Conservation (phyloP, 2,113 vertebrate species). For the Rynchops niger region DNA sequence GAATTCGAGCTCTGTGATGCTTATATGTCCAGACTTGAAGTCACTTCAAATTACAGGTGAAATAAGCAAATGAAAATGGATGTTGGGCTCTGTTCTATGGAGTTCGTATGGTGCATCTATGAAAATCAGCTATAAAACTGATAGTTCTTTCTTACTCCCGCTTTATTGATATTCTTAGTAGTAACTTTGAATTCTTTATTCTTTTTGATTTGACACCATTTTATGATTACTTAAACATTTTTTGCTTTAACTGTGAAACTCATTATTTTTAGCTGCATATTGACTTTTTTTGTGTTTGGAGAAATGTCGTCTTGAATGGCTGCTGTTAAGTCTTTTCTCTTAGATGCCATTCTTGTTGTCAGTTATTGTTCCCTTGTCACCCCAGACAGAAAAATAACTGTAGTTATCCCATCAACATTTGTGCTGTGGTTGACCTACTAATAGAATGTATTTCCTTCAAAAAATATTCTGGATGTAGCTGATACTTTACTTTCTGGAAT, state of each 20-base stretch:
- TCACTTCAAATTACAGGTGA: not conserved
- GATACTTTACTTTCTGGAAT: not conserved
- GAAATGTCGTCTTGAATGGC: conserved; percentile 19
- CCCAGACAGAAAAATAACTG: conserved; percentile 35
- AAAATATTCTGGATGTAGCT: not conserved
- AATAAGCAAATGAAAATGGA: not conserved
- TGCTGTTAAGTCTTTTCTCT: conserved; percentile 9
- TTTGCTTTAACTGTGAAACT: not conserved
- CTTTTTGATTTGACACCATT: not conserved
- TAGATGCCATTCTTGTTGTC: not conserved
- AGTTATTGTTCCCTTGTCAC: conserved; percentile 12
- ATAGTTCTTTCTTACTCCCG: not conserved
- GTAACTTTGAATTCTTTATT: not conserved
- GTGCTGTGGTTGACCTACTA: not conserved
- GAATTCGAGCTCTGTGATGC: not conserved
- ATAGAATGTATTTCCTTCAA: not conserved
- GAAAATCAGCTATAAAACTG: not conserved
- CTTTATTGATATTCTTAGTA: not conserved
- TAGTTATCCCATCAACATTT: conserved; percentile 38
- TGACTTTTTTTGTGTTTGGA: not conserved
- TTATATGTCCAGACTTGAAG: not conserved
- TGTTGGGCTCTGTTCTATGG: not conserved
- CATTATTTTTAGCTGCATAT: conserved; percentile 22
- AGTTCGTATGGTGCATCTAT: not conserved
- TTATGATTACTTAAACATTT: not conserved